Base-by-base conservation (phyloP, 2,113 vertebrate genomes). In the Cavia aperea region DNA sequence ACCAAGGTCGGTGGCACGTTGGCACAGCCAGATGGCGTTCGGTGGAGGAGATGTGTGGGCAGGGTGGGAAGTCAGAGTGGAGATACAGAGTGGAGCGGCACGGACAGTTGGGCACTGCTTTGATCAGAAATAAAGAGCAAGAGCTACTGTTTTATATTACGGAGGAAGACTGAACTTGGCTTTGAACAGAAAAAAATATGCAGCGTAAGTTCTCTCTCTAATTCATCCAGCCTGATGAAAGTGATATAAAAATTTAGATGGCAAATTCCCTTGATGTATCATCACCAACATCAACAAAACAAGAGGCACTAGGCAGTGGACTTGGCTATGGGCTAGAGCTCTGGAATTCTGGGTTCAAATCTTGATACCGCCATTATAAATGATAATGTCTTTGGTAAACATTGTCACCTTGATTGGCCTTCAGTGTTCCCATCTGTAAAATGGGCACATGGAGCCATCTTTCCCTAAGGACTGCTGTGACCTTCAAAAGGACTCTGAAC, bases 1-100 rank as follows among this genome's bases (percentile, higher is more conserved):
- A 95, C 83, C 92, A 81, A 97, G 95, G 93, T 94, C 63, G 46
- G 70, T 88, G 93, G 96, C 90, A 33, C 68, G 21, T 56, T 95
- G 49, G 87, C 62, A 26, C 70, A 92, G 92, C 2, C 0, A 58
- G 95, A 83, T 36, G 60, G 56, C 54, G 58, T 92, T 93, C 86
- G 86, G 43, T 49, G 56, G 90, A 81, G 39, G 81, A 54, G 54
- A 65, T 26, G 36, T 21, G 3, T 0, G 7, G 2, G 29, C 62
- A 89, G 8, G 36, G 3, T 46, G 31, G 58, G 78, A 81, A 87
- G 75, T 62, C 87, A 87, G 49, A 77, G 36, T 58, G 13, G 75
- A 81, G 11, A 33, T 39, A 39, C 87, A 87, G 49, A 77, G 36
- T 58, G 13, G 75, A 81, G 11, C 33, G 78, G 63, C 93, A 78